Conservation (phyloP, 2,797 vertebrate genomes). For the Danionella dracula region DNA sequence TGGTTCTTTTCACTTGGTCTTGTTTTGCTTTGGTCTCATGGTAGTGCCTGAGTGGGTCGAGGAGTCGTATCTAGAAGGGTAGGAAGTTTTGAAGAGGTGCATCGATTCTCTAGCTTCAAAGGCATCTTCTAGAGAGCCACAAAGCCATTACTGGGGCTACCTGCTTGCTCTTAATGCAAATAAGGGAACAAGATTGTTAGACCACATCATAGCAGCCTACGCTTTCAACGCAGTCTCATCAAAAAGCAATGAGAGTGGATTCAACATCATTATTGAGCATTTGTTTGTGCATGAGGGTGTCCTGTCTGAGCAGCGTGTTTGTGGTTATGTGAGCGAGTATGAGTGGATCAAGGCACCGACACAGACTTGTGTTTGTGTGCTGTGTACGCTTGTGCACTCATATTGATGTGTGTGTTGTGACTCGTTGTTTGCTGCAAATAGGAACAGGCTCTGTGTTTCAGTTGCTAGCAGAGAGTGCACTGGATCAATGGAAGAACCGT, state of each 20-base stretch:
- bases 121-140: constrained; percentile 51
- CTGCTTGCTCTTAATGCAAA: constrained; percentile 53
- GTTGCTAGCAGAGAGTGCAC: constrained; percentile 50
- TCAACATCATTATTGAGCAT: constrained; percentile 56
- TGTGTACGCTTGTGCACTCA: constrained; percentile 7
- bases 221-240: constrained; percentile 52
- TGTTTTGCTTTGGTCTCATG: constrained; percentile 41
- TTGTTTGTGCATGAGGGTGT: constrained; percentile 45
- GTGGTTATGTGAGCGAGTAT: constrained; percentile 10
- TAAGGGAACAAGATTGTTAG: constrained; percentile 42
- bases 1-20: neutral
- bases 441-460: constrained; percentile 28
- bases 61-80: constrained; percentile 55
- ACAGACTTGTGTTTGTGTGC: constrained; percentile 8
- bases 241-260: constrained; percentile 57
- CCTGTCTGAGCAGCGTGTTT: constrained; percentile 27
- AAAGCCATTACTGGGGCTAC: constrained; percentile 56
- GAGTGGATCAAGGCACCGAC: constrained; percentile 9
- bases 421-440: constrained; percentile 32
- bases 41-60: constrained; percentile 43
- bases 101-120: constrained; percentile 61
- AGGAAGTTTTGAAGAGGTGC: constrained; percentile 53
- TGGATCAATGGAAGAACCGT: constrained; percentile 77
- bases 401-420: constrained; percentile 21
- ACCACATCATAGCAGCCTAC: constrained; percentile 46